A percentile compares a stretch with the other conserved stretches of the same genome.
phyloP scores from a whole-genome alignment of 2,888 invertebrate species.

The Drosophila mimica region DNA sequence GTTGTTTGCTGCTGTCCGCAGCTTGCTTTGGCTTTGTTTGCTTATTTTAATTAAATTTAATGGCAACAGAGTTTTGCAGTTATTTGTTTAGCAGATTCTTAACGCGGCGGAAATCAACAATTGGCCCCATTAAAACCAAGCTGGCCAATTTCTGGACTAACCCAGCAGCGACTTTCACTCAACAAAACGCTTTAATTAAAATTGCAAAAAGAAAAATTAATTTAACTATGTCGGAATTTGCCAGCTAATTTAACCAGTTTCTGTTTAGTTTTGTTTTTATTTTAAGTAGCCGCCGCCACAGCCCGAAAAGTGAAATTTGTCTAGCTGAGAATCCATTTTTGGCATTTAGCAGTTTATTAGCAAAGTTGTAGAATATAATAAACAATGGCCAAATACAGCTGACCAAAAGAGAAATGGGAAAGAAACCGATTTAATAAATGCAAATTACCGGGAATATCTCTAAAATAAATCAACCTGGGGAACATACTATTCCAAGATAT shows the following conservation, averaged over 20 bases:
- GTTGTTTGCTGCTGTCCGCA: slow-evolving; percentile 12
- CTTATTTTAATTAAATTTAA: slow-evolving; percentile 71
- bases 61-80: slow-evolving; percentile 56
- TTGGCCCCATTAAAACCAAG: slow-evolving; percentile 67
- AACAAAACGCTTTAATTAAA: slow-evolving; percentile 76
- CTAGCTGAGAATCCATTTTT: slow-evolving; percentile 58
- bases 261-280: slow-evolving; percentile 10
- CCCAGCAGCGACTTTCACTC: slow-evolving; percentile 49
- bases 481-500: neutral
- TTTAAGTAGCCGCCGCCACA: slow-evolving; percentile 26
- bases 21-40: slow-evolving; percentile 31
- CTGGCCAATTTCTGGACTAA: slow-evolving; percentile 36
- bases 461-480: slow-evolving; percentile 40
- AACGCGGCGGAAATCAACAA: slow-evolving; percentile 73
- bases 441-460: slow-evolving; percentile 39
- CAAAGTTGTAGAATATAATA: slow-evolving; percentile 48
- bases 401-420: slow-evolving; percentile 37
- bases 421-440: slow-evolving; percentile 42
- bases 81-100: slow-evolving; percentile 55
- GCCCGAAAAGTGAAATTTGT: slow-evolving; percentile 72
- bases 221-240: slow-evolving; percentile 67
- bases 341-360: slow-evolving; percentile 73
- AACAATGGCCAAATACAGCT: slow-evolving; percentile 42
- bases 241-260: slow-evolving; percentile 68
- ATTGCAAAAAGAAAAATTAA: slow-evolving; percentile 75